Base-by-base conservation (phyloP, 2,888 invertebrate genomes). In the Clunio marinus region DNA sequence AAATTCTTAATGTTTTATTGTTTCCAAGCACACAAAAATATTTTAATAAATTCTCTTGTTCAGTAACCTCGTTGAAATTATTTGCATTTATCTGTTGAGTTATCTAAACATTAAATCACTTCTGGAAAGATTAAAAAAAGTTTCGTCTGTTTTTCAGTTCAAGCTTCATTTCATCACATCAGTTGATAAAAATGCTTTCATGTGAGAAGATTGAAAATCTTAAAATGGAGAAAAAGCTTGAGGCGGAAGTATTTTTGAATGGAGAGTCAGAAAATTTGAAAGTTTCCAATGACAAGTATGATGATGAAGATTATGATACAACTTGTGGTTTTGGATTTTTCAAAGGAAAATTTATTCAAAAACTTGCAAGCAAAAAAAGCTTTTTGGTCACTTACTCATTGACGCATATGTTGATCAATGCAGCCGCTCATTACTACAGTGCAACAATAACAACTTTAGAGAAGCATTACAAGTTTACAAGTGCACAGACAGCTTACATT, bases 391-490 rank as follows among this genome's bases (percentile, higher is more conserved):
- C n/a, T 45, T 15, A 45, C 45, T 45, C 45, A 15, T 15, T 45
- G 8, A n/a, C 45, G 5, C 10, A 15, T 4, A n/a, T 45, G 45
- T 10, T 45, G 15, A 25, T 28, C 22, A 58, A 4, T 8, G 24
- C 25, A 2, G 22, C 13, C 15, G 15, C 3, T 17, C 2, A 15
- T 35, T 60, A 60, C 25, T 5, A 2, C 2, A 37, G 15, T 27
- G 32, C 17, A 22, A 60, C 20, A 2, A 35, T 60, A 2, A 27
- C 60, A 32, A 60, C 60, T 2, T 24, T 60, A 20, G 60, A 60
- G 24, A 60, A 60, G 17, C 60, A 60, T 3, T 60, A 60, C 15
- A 60, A 60, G n/a, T 15, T 60, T 10, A 32, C 60, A 13, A 60
- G 60, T n/a, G 4, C 32, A 2, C 8, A 37, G 7, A 35, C 13